phyloP scores from a whole-genome alignment of 2,888 invertebrate genomes.

The Pantelozetes paolii region DNA sequence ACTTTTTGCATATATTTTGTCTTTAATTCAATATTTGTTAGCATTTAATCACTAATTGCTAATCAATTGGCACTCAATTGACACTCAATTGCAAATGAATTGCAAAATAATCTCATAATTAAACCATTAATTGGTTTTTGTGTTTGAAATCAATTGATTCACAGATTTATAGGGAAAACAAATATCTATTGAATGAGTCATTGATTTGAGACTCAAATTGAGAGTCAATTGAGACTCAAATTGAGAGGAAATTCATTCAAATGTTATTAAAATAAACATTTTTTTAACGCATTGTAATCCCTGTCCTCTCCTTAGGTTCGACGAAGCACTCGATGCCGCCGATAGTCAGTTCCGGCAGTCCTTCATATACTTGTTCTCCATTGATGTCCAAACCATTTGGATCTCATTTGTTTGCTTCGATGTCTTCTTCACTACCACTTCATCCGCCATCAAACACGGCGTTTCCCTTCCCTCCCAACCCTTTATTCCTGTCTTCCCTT shows the following conservation, averaged over 20 bases:
- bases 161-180: slow-evolving; percentile 14
- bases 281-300: neutral
- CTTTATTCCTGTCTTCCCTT: slow-evolving; percentile 34
- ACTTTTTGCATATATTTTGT: neutral
- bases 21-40: no score
- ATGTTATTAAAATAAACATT: no score
- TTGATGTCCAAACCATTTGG: slow-evolving; percentile 28
- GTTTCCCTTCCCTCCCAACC: slow-evolving; percentile 40
- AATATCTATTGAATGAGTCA: slow-evolving; percentile 18
- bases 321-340: slow-evolving; percentile 32
- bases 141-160: no score
- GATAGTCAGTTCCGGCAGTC: slow-evolving; percentile 28
- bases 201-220: neutral
- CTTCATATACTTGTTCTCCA: slow-evolving; percentile 19
- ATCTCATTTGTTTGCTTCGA: slow-evolving; percentile 31
- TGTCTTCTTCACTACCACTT: slow-evolving; percentile 26
- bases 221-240: neutral
- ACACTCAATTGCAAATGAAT: neutral
- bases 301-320: neutral
- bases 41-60: neutral
- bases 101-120: neutral
- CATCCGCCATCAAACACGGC: slow-evolving; percentile 25
- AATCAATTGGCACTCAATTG: neutral
- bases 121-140: neutral
- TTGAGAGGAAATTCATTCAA: neutral